Evolutionary conservation across 2,113 vertebrate genomes (phyloP), one percentile per base, ranked within the genome.

Genomic region (Australoheros scitulus): DNA sequence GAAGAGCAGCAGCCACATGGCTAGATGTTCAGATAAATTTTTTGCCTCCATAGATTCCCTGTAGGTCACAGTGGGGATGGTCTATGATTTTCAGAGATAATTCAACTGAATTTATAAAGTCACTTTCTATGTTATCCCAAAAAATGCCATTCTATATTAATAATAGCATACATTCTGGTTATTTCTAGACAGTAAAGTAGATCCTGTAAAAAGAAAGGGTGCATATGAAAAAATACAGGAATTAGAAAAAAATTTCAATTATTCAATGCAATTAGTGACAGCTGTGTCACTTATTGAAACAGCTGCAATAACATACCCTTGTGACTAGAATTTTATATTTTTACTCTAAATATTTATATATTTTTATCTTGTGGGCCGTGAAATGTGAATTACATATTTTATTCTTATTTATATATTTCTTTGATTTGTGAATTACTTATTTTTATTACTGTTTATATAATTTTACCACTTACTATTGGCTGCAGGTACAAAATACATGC

Each of bases 1-100:
- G 88, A 77, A 84, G 89, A 77, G 88, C 41, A 36, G 41, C 24
- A 82, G 77, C 74, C 34, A 50, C 9, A 52, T 85, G 88, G 86
- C 89, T 90, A 89, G 92, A 93, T 88, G 88, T 79, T 82, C 22
- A 59, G 74, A 90, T 68, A 26, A 18, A 10, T 36, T 34, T 79
- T 84, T 75, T 34, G 4, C 6, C 50, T 47, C 6, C 14, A 63
- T 36, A 52, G 64, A 83, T 88, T 89, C 58, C 47, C 78, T 70
- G 52, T n/a, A 85, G 82, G 88, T 91, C 90, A 89, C 47, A 24
- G 32, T 17, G 6, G 26, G 26, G 82, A 61, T 26, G 26, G 81
- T 87, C 61, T 34, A 1, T 6, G n/a, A 32, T 65, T 88, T 85
- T 77, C 65, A 74, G 36, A 61, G 36, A 83, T 84, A 80, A 91